Base-by-base conservation (phyloP, 2,797 vertebrate genomes). In the Kryptolebias ocellatus region DNA sequence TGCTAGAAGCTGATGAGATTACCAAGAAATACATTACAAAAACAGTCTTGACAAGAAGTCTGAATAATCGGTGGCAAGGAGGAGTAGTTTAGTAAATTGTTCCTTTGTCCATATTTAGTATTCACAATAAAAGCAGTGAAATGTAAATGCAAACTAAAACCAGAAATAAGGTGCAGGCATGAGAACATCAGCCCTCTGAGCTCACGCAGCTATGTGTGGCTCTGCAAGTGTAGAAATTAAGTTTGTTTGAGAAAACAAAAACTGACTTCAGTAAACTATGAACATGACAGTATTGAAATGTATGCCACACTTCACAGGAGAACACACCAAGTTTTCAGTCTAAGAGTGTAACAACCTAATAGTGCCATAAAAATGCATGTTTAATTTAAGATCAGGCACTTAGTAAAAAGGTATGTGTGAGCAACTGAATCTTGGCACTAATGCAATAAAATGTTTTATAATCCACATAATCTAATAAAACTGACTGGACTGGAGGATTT, bases 101-200 rank as follows among this genome's bases (percentile, higher is more conserved):
- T 44, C 51, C 79, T 83, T 87, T 88, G 77, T 67, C 60, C 53
- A 73, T 64, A 75, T 72, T 42, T 66, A 18, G 10, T 60, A 67
- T 44, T 63, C 16, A 78, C 47, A 69, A 76, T 78, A 64, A 75
- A 73, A 78, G 61, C 76, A 64, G 76, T 65, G 60, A 67, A 57
- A 83, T 82, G 57, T 76, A 59, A 79, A 78, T 81, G 66, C 50
- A 84, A 42, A 80, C 77, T 76, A 76, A 83, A 84, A 86, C 85
- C 72, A 74, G 81, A 84, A 81, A 93, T 90, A 95, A 95, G 94
- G 94, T 95, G 94, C 94, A 94, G 92, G 88, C 88, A 89, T 84
- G 86, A 92, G 77, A 81, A 84, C 83, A 67, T 79, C 31, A 64
- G 86, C 86, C 71, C 83, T 84, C 56, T 72, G 72, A 84, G 69